A percentile compares a stretch with the other conserved stretches of the same genome.
phyloP scores from a whole-genome alignment of 2,888 invertebrate species.

The Bruchidius siliquastri region DNA sequence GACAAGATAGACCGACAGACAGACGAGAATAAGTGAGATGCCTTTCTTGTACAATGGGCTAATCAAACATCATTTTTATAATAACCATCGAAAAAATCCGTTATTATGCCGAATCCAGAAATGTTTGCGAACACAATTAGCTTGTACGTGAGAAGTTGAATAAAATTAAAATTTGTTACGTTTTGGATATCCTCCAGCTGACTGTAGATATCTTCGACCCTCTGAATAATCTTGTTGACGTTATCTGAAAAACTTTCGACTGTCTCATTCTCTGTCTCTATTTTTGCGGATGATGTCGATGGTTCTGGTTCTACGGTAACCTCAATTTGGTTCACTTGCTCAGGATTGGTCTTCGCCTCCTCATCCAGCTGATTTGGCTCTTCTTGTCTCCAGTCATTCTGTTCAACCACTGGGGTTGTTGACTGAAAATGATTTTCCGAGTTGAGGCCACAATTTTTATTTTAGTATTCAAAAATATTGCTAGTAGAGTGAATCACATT shows the following conservation, averaged over 20 bases:
- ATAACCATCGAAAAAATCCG: too few relatives aligned
- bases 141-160: too few relatives aligned
- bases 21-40: too few relatives aligned
- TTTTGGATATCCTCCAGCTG: slow-evolving; percentile 26
- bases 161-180: background rate
- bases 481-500: too few relatives aligned
- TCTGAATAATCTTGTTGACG: slow-evolving; percentile 29
- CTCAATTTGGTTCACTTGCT: background rate
- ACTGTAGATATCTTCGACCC: slow-evolving; percentile 31
- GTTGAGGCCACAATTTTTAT: too few relatives aligned
- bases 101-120: too few relatives aligned
- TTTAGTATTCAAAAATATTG: too few relatives aligned
- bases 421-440: too few relatives aligned
- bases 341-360: background rate
- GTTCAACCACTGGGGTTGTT: background rate
- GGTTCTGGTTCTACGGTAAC: background rate
- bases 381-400: background rate
- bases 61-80: too few relatives aligned
- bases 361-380: background rate
- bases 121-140: too few relatives aligned
- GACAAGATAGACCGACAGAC: too few relatives aligned
- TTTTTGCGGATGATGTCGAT: background rate
- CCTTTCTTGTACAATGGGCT: too few relatives aligned
- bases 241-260: slow-evolving; percentile 13
- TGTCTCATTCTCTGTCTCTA: background rate